A percentile compares a stretch with the other conserved stretches of the same genome.
phyloP scores from a whole-genome alignment of 2,113 vertebrate genomes.

The Solea senegalensis region DNA sequence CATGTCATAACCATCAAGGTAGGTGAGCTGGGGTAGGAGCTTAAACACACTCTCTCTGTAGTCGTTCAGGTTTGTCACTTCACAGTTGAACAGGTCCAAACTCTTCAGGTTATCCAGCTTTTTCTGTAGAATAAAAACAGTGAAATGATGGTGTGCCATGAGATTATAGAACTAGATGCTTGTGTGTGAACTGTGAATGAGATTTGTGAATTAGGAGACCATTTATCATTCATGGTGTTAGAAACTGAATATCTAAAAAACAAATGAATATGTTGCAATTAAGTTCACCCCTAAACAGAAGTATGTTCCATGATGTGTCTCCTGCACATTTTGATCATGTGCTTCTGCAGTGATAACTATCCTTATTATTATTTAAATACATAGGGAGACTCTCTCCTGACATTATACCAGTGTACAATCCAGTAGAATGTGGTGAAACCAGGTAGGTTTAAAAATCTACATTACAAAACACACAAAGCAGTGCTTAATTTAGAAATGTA shows the following conservation, averaged over 20 bases:
- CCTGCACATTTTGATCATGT: neutral
- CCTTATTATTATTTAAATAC: neutral
- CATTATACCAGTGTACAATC: no score
- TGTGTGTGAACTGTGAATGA: neutral
- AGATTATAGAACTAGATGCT: neutral
- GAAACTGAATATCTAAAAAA: no score
- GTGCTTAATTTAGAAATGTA: neutral
- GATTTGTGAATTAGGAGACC: no score
- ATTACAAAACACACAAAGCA: neutral
- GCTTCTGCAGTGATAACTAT: neutral
- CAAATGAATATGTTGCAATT: no score
- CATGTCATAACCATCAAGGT: slow-evolving; percentile 90
- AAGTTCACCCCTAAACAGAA: no score
- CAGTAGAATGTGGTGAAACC: neutral
- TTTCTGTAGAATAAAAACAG: slow-evolving; percentile 80
- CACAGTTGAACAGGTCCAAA: slow-evolving; percentile 94
- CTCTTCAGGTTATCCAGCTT: slow-evolving; percentile 91
- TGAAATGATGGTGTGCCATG: neutral
- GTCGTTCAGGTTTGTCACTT: slow-evolving; percentile 91
- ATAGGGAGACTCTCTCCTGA: neutral
- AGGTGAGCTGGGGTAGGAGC: slow-evolving; percentile 90
- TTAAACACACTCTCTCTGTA: slow-evolving; percentile 93
- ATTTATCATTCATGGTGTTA: no score
- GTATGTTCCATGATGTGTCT: neutral
- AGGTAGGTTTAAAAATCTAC: neutral